Conservation (phyloP, 2,113 vertebrate genomes). For the Oryzias celebensis region DNA sequence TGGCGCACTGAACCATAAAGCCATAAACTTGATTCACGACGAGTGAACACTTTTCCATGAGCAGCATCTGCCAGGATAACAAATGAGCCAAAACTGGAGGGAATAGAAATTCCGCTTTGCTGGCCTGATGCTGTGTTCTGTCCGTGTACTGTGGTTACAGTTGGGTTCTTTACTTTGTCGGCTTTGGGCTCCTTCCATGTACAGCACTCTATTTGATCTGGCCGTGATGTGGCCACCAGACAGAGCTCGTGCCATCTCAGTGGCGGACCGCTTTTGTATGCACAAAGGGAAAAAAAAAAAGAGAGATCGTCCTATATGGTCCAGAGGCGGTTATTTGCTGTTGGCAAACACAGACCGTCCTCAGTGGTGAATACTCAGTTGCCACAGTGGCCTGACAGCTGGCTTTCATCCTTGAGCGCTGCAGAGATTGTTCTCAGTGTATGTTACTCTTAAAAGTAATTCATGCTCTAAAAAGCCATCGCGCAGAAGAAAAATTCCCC, state of each 20-base stretch:
- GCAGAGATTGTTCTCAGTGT: constrained; percentile 46
- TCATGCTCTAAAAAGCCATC: constrained; percentile 29
- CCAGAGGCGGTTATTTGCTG: constrained; percentile 73
- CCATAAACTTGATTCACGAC: constrained; percentile 44
- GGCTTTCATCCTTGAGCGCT: constrained; percentile 44
- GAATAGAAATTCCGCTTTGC: constrained; percentile 35
- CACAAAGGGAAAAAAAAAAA: constrained; percentile 37
- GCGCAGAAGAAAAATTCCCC: constrained; percentile 23
- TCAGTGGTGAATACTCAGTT: constrained; percentile 44
- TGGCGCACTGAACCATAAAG: neutral
- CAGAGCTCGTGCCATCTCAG: constrained; percentile 53
- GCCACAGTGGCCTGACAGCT: constrained; percentile 51
- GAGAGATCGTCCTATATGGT: constrained; percentile 59
- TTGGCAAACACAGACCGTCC: constrained; percentile 71
- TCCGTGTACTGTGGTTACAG: constrained; percentile 49
- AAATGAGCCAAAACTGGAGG: constrained; percentile 42
- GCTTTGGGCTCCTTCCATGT: constrained; percentile 58
- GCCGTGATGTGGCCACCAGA: constrained; percentile 38
- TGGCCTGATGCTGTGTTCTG: constrained; percentile 38
- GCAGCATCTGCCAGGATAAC: constrained; percentile 34
- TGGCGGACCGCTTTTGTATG: constrained; percentile 69
- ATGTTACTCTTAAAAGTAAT: constrained; percentile 55
- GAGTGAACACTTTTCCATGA: constrained; percentile 34
- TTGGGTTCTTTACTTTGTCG: constrained; percentile 53
- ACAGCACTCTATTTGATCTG: constrained; percentile 58